Conservation (phyloP, 2,888 invertebrate species). For the Cheilosia variabilis region DNA sequence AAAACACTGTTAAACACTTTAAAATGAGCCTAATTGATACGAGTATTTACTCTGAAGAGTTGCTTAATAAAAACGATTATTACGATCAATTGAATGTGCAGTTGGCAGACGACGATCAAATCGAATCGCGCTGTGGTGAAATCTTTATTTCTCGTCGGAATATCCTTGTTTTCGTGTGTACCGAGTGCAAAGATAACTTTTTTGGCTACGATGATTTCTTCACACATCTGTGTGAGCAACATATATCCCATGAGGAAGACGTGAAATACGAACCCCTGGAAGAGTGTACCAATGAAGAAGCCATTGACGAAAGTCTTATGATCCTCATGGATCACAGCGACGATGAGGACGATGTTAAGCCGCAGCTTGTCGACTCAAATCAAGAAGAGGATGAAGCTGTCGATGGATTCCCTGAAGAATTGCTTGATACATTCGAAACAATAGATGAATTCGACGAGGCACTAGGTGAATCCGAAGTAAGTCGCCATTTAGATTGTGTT, state of each 20-base stretch:
- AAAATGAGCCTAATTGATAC: conserved; percentile 63
- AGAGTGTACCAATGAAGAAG: conserved; percentile 3
- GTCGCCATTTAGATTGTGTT: conserved; percentile 17
- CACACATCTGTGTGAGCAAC: conserved; percentile 62
- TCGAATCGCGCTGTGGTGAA: conserved; percentile 72
- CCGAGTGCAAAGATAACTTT: conserved; percentile 65
- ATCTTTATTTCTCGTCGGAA: conserved; percentile 69
- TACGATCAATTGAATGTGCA: conserved; percentile 49
- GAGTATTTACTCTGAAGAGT: conserved; percentile 47
- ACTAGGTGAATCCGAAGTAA: conserved; percentile 51
- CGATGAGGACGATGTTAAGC: conserved; percentile 39
- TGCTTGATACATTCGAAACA: conserved; percentile 17
- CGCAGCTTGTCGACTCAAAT: not conserved
- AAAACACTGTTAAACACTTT: not conserved
- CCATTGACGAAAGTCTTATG: conserved; percentile 23
- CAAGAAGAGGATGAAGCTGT: not conserved
- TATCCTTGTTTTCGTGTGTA: conserved; percentile 64
- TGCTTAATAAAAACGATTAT: conserved; percentile 7
- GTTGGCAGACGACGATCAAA: conserved; percentile 43
- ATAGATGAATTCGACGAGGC: conserved; percentile 57
- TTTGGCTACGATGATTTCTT: conserved; percentile 50
- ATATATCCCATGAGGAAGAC: conserved; percentile 36
- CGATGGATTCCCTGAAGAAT: conserved; percentile 22
- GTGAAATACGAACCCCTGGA: conserved; percentile 22
- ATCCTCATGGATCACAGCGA: conserved; percentile 14